Evolutionary conservation across 2,113 vertebrate species (phyloP), one percentile per base, ranked within the genome.

Genomic region (Rousettus leschenaultii): DNA sequence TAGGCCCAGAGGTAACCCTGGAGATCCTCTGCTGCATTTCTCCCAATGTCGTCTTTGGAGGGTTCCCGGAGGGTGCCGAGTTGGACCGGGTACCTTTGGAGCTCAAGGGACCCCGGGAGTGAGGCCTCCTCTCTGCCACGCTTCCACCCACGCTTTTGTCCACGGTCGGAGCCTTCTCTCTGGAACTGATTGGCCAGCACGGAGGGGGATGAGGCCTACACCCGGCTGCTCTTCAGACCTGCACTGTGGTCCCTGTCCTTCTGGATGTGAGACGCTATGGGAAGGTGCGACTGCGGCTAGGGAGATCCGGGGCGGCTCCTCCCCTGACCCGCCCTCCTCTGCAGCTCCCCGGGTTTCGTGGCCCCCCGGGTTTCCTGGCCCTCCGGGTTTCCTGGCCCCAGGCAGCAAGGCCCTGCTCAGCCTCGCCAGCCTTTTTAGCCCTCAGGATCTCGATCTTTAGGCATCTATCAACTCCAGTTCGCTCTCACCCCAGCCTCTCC

Each of bases 151-250:
- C 12, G 9, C 95, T 99, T 65, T 96, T 99, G 86, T 98, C 95
- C 6, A 95, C 97, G 11, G 82, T 89, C 11, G 98, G 98, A 13
- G 97, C 80, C 68, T 98, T 99, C 51, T 99, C 98, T 80, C 96
- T 99, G 53, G 97, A 98, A 21, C 97, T 98, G 43, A 97, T 38
- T 35, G 98, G 98, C 59, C 97, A 96, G 35, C 98, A 98, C 19
- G 96, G 97, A 97, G 98, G 21, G 48, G 97, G 97, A 3, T 68
- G 0, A 66, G 33, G 6, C 71, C 79, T 98, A 65, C 96, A 75
- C 71, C 94, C 97, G 43, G 87, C 40, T 0, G 97, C 97, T 30
- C 94, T 91, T 5, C 98, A 98, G 65, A 96, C 94, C 33, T 92
- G 95, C 43, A 89, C 53, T 0, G 91, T 97, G 48, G 93, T 75